Base-by-base conservation (phyloP, 2,888 invertebrate species). In the Papilio elwesi region DNA sequence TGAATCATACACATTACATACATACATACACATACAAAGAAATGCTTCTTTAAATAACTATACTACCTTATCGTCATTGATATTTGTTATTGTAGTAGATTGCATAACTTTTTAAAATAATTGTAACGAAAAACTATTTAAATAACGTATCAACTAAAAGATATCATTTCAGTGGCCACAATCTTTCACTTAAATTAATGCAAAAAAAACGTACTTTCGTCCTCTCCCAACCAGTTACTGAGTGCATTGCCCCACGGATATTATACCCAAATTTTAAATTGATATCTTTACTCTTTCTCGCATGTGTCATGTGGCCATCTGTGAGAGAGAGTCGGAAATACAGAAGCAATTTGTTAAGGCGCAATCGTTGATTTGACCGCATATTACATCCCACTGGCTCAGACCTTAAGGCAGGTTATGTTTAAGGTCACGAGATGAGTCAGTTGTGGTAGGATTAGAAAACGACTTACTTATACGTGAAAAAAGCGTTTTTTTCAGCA, bases 361-460 rank as follows among this genome's bases (percentile, higher is more conserved):
- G 87, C 77, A 73, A 76, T 81, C 81, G 83, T 76, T 80, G 81
- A 86, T 87, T 87, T 86, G 85, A 83, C 82, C 81, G 85, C 79
- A 82, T 87, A 89, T 87, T 89, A 86, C 83, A 86, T 83, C 84
- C 83, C 89, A 92, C 91, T 87, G 84, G 82, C 81, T 84, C 81
- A 83, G 82, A 85, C 83, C 88, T 93, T 93, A 92, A 91, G 93
- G 93, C 90, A 93, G 93, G 93, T 93, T 91, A 90, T 89, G 92
- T 85, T 80, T 88, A 83, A 89, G 87, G 87, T 88, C 85, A 86
- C 78, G 82, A 65, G 80, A 80, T 78, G 80, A 73, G 78, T 77
- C 81, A 81, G 87, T 87, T 85, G 89, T 82, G 85, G 86, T 89
- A 88, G 87, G 82, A 82, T 86, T 87, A 89, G 86, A 87, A 79